Conservation (phyloP, 2,113 vertebrate species). For the Muntiacus reevesi region DNA sequence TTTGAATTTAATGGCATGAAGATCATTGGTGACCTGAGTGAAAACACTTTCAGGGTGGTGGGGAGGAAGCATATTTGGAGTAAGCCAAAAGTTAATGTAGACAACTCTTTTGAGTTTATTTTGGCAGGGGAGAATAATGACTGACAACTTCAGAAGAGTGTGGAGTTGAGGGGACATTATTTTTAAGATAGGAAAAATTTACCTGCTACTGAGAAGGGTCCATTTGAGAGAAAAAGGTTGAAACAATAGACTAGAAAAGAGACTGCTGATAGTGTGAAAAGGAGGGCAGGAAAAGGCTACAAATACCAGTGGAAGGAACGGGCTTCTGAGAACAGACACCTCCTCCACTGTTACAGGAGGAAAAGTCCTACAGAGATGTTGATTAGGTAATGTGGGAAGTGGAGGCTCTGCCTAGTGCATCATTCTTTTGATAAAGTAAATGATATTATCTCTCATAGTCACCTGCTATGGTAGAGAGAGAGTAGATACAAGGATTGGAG, state of each 20-base stretch:
- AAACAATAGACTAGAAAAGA: neutral
- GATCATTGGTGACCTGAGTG: neutral
- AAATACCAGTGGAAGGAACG: neutral
- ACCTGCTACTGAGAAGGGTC: neutral
- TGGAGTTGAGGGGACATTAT: neutral
- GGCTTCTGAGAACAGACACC: neutral
- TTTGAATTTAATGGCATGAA: conserved; percentile 19
- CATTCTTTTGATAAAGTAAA: neutral
- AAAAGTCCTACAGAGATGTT: neutral
- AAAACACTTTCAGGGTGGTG: conserved; percentile 26
- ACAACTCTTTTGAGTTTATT: neutral
- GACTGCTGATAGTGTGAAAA: neutral
- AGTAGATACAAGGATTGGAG: neutral
- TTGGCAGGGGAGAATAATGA: neutral
- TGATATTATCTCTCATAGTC: neutral
- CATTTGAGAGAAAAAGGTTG: neutral
- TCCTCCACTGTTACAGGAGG: neutral
- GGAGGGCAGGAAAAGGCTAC: neutral
- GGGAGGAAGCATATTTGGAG: neutral
- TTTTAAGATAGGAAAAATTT: conserved; percentile 34
- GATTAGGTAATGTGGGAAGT: neutral
- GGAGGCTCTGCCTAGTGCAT: neutral
- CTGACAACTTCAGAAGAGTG: neutral
- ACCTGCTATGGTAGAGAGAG: neutral
- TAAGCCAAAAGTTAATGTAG: neutral